Evolutionary conservation across 2,888 invertebrate species (phyloP), one percentile per base, ranked within the genome.

Genomic region (Drosophila ochracea): DNA sequence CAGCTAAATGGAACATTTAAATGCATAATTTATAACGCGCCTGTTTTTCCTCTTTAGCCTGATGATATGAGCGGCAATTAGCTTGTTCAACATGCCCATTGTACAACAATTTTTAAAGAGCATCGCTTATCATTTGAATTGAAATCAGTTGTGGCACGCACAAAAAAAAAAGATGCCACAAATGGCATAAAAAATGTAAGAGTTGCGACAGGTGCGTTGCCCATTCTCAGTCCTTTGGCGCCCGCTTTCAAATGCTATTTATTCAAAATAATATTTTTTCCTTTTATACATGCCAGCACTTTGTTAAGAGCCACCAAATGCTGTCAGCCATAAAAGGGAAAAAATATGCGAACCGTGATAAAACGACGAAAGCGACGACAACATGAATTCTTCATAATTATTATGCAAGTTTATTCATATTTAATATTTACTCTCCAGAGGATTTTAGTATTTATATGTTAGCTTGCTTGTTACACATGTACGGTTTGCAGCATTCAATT

Each of bases 21-120:
- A 70, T 66, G 73, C 55, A 70, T 69, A 73, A 88, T 84, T 87
- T 78, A 67, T 73, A 64, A 73, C 47, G 67, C 57, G 43, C 73
- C 39, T 35, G 31, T 43, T 70, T 31, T 30, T 57, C 35, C 54
- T 62, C 62, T 35, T 37, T 28, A 21, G n/a, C 28, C 37, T 4
- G 4, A 19, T 13, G 59, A 64, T 59, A 68, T 50, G 63, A 11
- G 53, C 57, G 30, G 64, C 77, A 69, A 77, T 77, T 77, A 77
- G 68, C 59, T 28, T 54, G 41, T 58, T 53, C 19, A 54, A 33
- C 47, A 57, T 28, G 33, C 33, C n/a, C 37, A 35, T 52, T 71
- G 31, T 59, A 62, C 30, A 47, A 19, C 21, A 65, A 65, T 50
- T 62, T 59, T 68, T 66, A 53, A 78, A 73, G 78, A 62, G 62